Evolutionary conservation across 37 sponge, comb jelly and placozoan species (phyloP), one percentile per base, ranked within the genome.

Genomic region (Ianthella basta): DNA sequence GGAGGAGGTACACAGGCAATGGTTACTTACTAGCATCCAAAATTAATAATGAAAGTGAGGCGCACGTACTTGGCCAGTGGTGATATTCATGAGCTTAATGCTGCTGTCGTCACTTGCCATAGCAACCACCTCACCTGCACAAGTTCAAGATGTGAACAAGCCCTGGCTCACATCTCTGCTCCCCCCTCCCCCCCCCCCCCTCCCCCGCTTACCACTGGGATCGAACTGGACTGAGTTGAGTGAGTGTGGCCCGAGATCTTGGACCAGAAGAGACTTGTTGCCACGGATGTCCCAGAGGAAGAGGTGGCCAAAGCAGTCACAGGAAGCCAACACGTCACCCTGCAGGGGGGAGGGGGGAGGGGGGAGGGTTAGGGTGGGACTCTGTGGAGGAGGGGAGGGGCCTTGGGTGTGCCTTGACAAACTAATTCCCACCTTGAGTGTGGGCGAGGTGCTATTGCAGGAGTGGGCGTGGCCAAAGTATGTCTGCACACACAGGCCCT

Each of bases 401-500:
- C n/a, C n/a, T n/a, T n/a, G 8, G 50, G 50, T 3, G 50, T 8
- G 50, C 6, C 50, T 44, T 3, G 50, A n/a, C n/a, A n/a, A n/a
- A n/a, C 50, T 8, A 44, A 3, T 44, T 3, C 50, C 19, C 54
- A 86, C 92, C 90, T 92, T 80, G 1, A 80, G 30, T 44, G 79
- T 90, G 34, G 90, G 56, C 18, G 25, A 57, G 25, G 88, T 89
- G 69, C 73, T 57, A 63, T 98, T 96, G 82, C 95, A 94, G 20
- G 98, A 87, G 86, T 96, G 87, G 39, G 82, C 59, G 74, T 98
- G 98, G 23, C 94, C 98, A 91, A 86, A 90, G 83, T 83, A 86
- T 0, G 96, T 94, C 67, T 96, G 98, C 29, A 87, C 84, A 88
- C 96, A 98, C 83, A 98, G 90, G 24, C 94, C 96, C 96, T 97